phyloP scores from a whole-genome alignment of 2,888 invertebrate species.

The Chesias legatella region DNA sequence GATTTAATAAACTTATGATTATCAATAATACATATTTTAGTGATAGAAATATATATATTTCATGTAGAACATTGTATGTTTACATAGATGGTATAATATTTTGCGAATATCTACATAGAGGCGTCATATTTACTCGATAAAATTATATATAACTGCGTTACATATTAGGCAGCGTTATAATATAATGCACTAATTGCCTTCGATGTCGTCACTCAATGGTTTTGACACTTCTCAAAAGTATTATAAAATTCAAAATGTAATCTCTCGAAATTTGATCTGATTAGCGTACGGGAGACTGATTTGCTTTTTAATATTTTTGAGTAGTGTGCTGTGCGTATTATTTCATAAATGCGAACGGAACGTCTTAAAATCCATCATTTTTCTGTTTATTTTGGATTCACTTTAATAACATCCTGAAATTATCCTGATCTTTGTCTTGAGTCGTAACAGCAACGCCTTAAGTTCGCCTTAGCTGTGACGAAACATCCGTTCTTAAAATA shows the following conservation, averaged over 20 bases:
- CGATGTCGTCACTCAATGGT: slow-evolving; percentile 13
- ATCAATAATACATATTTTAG: slow-evolving; percentile 26
- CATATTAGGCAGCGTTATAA: slow-evolving; percentile 50
- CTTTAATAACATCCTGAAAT: no score
- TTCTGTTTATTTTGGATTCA: no score
- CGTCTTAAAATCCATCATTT: no score
- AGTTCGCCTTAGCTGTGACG: slow-evolving; percentile 9
- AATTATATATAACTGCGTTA: slow-evolving; percentile 43
- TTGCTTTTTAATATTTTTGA: slow-evolving; percentile 41
- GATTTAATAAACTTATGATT: slow-evolving; percentile 29
- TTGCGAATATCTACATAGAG: slow-evolving; percentile 76
- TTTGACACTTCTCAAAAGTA: slow-evolving; percentile 27
- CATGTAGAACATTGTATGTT: slow-evolving; percentile 53
- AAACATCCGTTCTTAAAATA: no score
- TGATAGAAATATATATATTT: slow-evolving; percentile 34
- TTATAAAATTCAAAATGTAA: slow-evolving; percentile 30
- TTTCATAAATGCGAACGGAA: slow-evolving; percentile 8
- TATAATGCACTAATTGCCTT: slow-evolving; percentile 19
- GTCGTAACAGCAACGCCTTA: slow-evolving; percentile 13
- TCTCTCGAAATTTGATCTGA: slow-evolving; percentile 48
- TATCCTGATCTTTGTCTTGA: no score
- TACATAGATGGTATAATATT: slow-evolving; percentile 63
- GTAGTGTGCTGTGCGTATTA: slow-evolving; percentile 26
- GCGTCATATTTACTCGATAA: slow-evolving; percentile 65
- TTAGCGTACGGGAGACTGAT: slow-evolving; percentile 36